Conservation (phyloP, 2,797 vertebrate genomes). For the Thunnus albacares region DNA sequence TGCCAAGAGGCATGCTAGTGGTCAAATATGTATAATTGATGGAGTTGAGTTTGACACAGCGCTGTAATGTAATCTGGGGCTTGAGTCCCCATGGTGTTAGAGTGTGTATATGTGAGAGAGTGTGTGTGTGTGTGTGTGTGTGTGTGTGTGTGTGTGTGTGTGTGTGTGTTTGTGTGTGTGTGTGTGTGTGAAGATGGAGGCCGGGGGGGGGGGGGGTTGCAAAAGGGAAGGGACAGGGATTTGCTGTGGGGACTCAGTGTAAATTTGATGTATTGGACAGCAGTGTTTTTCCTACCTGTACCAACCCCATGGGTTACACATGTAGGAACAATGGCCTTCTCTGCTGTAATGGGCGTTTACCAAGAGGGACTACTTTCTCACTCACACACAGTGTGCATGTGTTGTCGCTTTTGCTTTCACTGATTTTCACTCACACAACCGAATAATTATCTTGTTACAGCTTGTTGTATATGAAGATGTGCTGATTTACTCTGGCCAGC, state of each 20-base stretch:
- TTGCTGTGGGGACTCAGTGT: conserved; percentile 58
- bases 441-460: background rate
- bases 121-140: conserved; percentile 13
- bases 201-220: conserved; percentile 35
- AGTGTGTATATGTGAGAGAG: conserved; percentile 11
- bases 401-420: conserved; percentile 10
- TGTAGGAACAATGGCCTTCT: conserved; percentile 64
- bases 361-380: conserved; percentile 55
- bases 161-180: conserved; percentile 19
- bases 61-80: conserved; percentile 78
- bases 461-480: background rate
- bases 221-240: conserved; percentile 37
- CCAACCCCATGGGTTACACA: conserved; percentile 60
- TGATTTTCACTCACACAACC: background rate
- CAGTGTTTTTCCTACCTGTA: conserved; percentile 62
- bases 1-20: conserved; percentile 65
- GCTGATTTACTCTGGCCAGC: background rate
- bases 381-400: conserved; percentile 14
- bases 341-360: conserved; percentile 64
- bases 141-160: conserved; percentile 14
- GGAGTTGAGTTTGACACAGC: conserved; percentile 75
- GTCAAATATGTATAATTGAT: conserved; percentile 83
- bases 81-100: conserved; percentile 49
- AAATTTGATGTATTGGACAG: conserved; percentile 73
- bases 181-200: background rate